Conservation (phyloP, 2,113 vertebrate genomes). For the Heterotilapia buettikoferi region DNA sequence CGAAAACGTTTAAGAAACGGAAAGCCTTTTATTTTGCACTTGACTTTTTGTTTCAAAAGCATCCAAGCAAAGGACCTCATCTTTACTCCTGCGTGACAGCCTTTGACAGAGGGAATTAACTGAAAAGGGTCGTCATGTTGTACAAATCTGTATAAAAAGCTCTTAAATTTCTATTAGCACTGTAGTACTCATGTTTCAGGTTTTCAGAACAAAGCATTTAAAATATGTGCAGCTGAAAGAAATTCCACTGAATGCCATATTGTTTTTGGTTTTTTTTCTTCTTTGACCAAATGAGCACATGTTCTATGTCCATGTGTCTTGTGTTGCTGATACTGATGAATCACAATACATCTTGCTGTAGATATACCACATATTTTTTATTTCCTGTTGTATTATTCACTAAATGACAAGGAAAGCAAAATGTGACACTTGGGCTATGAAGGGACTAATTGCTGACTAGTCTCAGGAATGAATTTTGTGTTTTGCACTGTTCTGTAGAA, state of each 20-base stretch:
- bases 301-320: slow-evolving; percentile 36
- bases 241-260: slow-evolving; percentile 55
- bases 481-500: slow-evolving; percentile 72
- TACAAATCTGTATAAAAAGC: slow-evolving; percentile 66
- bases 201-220: slow-evolving; percentile 58
- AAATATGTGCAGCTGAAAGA: slow-evolving; percentile 62
- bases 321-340: slow-evolving; percentile 39
- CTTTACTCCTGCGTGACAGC: slow-evolving; percentile 31
- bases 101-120: slow-evolving; percentile 49
- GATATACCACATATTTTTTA: slow-evolving; percentile 37
- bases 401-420: slow-evolving; percentile 30
- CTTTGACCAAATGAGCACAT: slow-evolving; percentile 64
- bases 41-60: slow-evolving; percentile 65
- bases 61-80: slow-evolving; percentile 55
- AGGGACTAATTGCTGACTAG: slow-evolving; percentile 67
- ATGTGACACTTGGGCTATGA: slow-evolving; percentile 53
- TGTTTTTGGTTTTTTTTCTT: neutral
- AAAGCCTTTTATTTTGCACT: slow-evolving; percentile 75
- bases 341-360: slow-evolving; percentile 52
- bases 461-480: slow-evolving; percentile 71
- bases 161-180: slow-evolving; percentile 57
- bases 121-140: slow-evolving; percentile 43
- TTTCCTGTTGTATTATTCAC: slow-evolving; percentile 36
- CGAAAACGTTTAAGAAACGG: slow-evolving; percentile 3
- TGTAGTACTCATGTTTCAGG: slow-evolving; percentile 51